Conservation (phyloP, 30 jellyfish, hydroid and myxozoan species). For the Aurelia aurita complex sp. Pacific region DNA sequence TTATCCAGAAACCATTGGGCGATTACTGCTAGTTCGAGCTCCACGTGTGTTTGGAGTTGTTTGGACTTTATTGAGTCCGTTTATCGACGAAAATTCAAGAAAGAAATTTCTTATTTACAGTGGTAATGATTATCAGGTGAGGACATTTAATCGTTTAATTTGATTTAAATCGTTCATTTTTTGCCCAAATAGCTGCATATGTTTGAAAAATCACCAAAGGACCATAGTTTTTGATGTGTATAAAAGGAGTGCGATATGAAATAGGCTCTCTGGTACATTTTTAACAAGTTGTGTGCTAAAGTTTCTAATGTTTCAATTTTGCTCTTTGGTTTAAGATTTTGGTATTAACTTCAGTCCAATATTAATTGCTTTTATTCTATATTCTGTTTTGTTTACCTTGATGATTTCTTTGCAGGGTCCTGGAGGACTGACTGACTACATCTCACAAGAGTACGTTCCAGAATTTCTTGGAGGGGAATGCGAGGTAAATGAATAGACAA, state of each 20-base stretch:
- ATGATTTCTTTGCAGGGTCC: slow-evolving; percentile 71
- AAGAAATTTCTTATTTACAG: slow-evolving; percentile 93
- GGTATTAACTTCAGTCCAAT: too few species aligned
- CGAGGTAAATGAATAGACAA: slow-evolving; percentile 59
- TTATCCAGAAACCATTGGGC: slow-evolving; percentile 98
- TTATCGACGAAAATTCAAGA: slow-evolving; percentile 94
- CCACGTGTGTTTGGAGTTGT: slow-evolving; percentile 99
- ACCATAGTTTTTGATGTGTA: too few species aligned
- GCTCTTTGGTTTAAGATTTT: too few species aligned
- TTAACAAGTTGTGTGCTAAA: too few species aligned
- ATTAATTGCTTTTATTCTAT: too few species aligned
- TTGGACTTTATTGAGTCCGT: slow-evolving; percentile 96
- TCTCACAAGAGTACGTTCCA: slow-evolving; percentile 90
- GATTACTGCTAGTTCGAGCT: slow-evolving; percentile 92
- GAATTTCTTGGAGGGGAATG: slow-evolving; percentile 91
- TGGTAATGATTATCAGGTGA: slow-evolving; percentile 98
- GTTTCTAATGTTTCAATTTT: too few species aligned
- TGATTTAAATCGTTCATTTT: not conserved
- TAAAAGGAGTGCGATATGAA: too few species aligned
- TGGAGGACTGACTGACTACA: slow-evolving; percentile 90
- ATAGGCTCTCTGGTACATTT: too few species aligned
- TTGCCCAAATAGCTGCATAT: too few species aligned
- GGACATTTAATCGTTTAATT: too few species aligned
- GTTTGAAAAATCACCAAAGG: too few species aligned
- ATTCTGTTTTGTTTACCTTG: too few species aligned